Conservation (phyloP, 2,888 invertebrate genomes). For the Rhogogaster chlorosoma region DNA sequence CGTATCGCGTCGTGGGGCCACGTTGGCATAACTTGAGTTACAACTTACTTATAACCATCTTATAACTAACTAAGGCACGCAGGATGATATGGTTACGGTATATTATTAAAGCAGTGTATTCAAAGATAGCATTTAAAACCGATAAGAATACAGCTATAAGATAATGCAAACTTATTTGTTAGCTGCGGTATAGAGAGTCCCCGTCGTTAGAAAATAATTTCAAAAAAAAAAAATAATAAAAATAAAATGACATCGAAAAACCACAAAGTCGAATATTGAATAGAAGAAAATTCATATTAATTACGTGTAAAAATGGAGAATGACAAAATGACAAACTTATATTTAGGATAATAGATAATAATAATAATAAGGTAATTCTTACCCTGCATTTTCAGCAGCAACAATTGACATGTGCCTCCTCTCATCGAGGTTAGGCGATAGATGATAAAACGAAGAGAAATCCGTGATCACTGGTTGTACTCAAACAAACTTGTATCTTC, state of each 20-base stretch:
- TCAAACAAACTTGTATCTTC: not conserved
- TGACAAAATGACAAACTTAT: not conserved
- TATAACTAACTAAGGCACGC: not conserved
- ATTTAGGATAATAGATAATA: not conserved
- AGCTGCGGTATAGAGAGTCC: not conserved
- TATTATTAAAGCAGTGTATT: not conserved
- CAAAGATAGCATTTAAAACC: slow-evolving; percentile 9
- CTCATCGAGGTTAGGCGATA: slow-evolving; percentile 81
- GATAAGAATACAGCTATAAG: slow-evolving; percentile 1
- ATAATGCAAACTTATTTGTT: slow-evolving; percentile 14
- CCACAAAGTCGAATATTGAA: not conserved
- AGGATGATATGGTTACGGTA: not conserved
- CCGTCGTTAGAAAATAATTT: not conserved
- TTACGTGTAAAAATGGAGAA: not conserved
- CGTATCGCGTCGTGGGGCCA: not conserved
- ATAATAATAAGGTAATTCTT: slow-evolving; percentile 60
- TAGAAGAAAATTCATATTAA: no score
- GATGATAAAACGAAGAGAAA: slow-evolving; percentile 79
- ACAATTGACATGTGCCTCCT: slow-evolving; percentile 84
- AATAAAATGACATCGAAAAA: not conserved
- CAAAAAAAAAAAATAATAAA: not conserved
- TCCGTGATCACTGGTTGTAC: slow-evolving; percentile 78
- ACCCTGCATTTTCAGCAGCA: slow-evolving; percentile 84
- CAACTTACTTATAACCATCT: not conserved
- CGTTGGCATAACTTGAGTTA: slow-evolving; percentile 7